Evolutionary conservation across 2,797 vertebrate genomes (phyloP).

Genomic region (Pelobates cultripes): DNA sequence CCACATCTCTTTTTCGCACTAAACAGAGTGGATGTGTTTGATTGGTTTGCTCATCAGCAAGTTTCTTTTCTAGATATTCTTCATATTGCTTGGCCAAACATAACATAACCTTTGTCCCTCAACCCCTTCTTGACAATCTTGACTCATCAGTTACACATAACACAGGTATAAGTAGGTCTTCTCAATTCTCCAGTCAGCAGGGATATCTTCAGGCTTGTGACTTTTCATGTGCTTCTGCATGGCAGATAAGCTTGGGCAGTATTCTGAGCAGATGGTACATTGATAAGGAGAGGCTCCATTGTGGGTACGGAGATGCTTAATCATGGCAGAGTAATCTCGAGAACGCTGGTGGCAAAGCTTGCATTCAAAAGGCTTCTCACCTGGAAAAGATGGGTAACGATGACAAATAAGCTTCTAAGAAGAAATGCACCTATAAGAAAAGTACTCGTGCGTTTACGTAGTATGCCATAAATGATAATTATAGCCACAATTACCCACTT

Average conservation of each 20-base stretch:
- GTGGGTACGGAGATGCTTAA: constrained; percentile 98
- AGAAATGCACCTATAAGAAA: too few species aligned
- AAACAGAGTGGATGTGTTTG: constrained; percentile 51
- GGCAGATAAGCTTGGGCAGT: constrained; percentile 97
- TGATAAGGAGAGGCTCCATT: constrained; percentile 98
- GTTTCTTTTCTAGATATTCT: constrained; percentile 2
- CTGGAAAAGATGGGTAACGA: constrained; percentile 63
- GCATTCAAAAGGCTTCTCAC: constrained; percentile 99
- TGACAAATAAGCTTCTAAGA: too few species aligned
- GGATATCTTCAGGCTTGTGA: constrained; percentile 97
- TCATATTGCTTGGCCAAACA: constrained; percentile 65
- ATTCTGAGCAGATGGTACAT: constrained; percentile 98
- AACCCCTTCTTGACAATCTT: constrained; percentile 39
- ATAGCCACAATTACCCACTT: too few species aligned
- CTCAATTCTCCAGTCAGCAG: constrained; percentile 98
- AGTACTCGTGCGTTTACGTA: too few species aligned
- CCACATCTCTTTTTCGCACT: constrained; percentile 1
- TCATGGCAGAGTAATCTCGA: constrained; percentile 98
- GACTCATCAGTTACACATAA: constrained; percentile 85
- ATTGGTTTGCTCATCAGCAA: constrained; percentile 62
- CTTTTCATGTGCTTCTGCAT: constrained; percentile 99
- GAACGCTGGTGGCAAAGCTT: constrained; percentile 98
- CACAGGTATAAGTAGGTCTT: constrained; percentile 98
- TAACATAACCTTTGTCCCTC: constrained; percentile 53
- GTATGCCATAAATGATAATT: too few species aligned